Evolutionary conservation across 2,797 vertebrate species (phyloP).

Genomic region (Lepus oiostolus): DNA sequence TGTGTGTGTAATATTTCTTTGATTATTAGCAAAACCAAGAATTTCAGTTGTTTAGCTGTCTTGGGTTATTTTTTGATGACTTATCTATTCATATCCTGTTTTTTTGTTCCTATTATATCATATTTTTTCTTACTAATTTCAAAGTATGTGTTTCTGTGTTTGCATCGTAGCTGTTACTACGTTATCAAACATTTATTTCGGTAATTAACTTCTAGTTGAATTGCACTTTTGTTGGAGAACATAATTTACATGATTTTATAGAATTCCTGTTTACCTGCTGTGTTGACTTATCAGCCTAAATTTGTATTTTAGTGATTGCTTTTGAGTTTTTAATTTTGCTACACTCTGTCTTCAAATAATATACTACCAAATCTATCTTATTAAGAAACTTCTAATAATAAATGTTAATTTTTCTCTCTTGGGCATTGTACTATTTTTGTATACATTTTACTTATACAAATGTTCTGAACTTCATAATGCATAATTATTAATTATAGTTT

Average conservation of each 20-base stretch:
- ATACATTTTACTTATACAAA: not conserved
- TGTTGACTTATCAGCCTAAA: not conserved
- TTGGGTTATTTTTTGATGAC: not conserved
- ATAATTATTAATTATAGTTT: not conserved
- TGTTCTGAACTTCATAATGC: not conserved
- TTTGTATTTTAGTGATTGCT: conserved; percentile 7
- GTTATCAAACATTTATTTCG: not conserved
- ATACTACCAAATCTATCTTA: not conserved
- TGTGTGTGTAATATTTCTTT: not conserved
- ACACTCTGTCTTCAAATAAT: conserved; percentile 5
- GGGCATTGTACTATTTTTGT: not conserved
- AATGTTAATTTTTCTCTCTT: not conserved
- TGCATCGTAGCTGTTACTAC: not conserved
- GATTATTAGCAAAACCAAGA: not conserved
- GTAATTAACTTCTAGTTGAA: conserved; percentile 29
- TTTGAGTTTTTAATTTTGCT: not conserved
- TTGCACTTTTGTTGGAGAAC: not conserved
- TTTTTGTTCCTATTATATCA: not conserved
- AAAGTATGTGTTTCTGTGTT: not conserved
- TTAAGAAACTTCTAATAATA: not conserved
- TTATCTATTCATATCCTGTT: not conserved
- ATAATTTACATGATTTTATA: conserved; percentile 15
- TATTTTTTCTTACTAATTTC: not conserved
- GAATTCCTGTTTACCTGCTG: not conserved
- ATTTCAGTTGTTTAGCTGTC: not conserved